These are phyloP conservation scores for Notolabrus celidotus DNA, from an alignment of 2,797 vertebrate genomes.

Conservation along the genomic window DNA sequence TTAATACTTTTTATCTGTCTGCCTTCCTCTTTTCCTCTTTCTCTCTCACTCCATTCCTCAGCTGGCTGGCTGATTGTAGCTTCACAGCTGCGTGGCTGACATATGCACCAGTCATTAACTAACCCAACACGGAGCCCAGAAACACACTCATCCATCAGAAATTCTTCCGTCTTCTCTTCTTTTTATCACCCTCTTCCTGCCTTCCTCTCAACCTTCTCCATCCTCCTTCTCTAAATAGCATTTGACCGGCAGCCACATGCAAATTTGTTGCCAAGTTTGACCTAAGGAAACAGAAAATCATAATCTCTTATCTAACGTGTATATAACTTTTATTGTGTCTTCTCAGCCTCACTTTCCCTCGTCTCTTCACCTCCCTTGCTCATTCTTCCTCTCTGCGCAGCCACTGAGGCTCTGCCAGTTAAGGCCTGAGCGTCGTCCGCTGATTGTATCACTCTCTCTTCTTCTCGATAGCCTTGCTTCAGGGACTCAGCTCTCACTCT, in stretches of 20 bases:
- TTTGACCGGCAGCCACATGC: conserved; percentile 28
- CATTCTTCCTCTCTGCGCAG: background rate
- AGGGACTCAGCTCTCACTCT: conserved; percentile 53
- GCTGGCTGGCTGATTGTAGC: conserved; percentile 76
- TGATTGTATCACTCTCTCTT: conserved; percentile 60
- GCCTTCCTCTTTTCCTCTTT: conserved; percentile 42
- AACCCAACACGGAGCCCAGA: conserved; percentile 73
- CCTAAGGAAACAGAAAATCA: conserved; percentile 43
- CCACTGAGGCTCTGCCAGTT: conserved; percentile 35
- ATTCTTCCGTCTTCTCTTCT: conserved; percentile 65
- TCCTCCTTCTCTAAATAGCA: background rate
- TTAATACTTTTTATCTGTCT: conserved; percentile 64
- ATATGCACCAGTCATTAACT: conserved; percentile 81
- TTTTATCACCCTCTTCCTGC: conserved; percentile 25
- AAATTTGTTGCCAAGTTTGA: conserved; percentile 30
- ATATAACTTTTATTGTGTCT: background rate
- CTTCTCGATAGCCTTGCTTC: conserved; percentile 58
- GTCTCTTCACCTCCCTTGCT: conserved; percentile 12
- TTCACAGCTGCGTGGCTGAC: conserved; percentile 76
- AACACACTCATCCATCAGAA: conserved; percentile 72
- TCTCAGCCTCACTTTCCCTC: background rate
- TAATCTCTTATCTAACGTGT: background rate
- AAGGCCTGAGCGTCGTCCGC: conserved; percentile 42
- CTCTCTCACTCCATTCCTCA: conserved; percentile 63
- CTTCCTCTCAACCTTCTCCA: conserved; percentile 37